Evolutionary conservation across 2,797 vertebrate species (phyloP).

Genomic region (Artibeus lituratus): DNA sequence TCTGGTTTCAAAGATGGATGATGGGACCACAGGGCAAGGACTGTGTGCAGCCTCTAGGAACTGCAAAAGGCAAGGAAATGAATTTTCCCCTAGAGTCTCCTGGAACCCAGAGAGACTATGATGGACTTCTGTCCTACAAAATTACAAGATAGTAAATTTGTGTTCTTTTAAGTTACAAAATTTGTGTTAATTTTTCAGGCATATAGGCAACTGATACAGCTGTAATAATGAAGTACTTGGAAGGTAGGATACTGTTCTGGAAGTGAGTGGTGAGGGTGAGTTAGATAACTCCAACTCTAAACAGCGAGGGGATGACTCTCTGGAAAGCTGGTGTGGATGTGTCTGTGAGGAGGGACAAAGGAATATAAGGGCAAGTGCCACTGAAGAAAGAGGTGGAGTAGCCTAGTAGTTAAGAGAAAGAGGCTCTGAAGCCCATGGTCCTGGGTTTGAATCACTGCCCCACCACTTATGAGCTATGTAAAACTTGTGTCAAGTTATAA

Average conservation of each 20-base stretch:
- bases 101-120: not conserved
- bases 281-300: not conserved
- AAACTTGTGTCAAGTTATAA: not conserved
- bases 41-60: not conserved
- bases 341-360: not conserved
- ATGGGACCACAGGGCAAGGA: not conserved
- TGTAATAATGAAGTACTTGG: not conserved
- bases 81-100: not conserved
- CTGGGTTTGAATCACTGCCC: not conserved
- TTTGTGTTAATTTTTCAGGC: not conserved
- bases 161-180: not conserved
- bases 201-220: not conserved
- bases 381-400: not conserved
- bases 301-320: not conserved
- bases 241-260: not conserved
- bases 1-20: not conserved
- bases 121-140: not conserved
- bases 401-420: not conserved
- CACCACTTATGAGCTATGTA: not conserved
- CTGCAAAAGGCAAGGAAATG: not conserved
- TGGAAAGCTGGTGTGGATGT: not conserved
- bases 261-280: not conserved
- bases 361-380: rapidly evolving
- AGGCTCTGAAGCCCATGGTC: not conserved
- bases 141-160: not conserved